These are phyloP conservation scores for Smithornis capensis DNA, from an alignment of 2,113 vertebrate species.

Conservation along the genomic window DNA sequence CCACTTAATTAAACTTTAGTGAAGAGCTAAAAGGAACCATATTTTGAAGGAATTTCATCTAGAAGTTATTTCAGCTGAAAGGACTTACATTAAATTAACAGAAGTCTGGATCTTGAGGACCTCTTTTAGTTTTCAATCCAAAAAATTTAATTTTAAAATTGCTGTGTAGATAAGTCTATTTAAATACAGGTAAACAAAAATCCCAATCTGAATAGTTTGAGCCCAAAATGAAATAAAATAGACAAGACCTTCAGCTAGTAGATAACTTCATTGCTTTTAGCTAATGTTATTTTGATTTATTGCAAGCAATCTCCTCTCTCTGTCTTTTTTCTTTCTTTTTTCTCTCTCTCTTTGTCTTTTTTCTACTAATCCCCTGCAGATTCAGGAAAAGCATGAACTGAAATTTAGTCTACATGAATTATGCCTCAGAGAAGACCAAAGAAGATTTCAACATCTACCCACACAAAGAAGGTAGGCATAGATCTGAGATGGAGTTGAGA, in stretches of 20 bases:
- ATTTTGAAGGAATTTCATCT: neutral
- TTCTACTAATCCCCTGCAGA: neutral
- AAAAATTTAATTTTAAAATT: neutral
- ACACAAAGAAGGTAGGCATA: neutral
- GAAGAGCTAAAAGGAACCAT: neutral
- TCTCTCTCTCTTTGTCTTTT: too few species aligned
- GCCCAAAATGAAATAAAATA: neutral
- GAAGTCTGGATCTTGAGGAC: neutral
- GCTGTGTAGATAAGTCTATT: neutral
- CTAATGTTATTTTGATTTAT: neutral
- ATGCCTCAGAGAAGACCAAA: neutral
- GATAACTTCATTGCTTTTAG: neutral
- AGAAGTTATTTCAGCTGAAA: constrained; percentile 19
- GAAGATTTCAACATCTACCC: neutral
- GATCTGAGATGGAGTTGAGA: neutral
- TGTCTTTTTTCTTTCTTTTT: too few species aligned
- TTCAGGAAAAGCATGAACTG: neutral
- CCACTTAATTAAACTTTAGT: neutral
- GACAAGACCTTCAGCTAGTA: neutral
- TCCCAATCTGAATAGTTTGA: neutral
- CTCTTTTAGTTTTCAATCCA: neutral
- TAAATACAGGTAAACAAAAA: constrained; percentile 14
- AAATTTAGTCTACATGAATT: neutral
- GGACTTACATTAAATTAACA: neutral
- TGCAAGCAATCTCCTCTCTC: neutral